A percentile compares a stretch with the other conserved stretches of the same genome.
Evolutionary conservation across 1,140 invertebrate species (phyloP).

Genomic region (Latrodectus geometricus): DNA sequence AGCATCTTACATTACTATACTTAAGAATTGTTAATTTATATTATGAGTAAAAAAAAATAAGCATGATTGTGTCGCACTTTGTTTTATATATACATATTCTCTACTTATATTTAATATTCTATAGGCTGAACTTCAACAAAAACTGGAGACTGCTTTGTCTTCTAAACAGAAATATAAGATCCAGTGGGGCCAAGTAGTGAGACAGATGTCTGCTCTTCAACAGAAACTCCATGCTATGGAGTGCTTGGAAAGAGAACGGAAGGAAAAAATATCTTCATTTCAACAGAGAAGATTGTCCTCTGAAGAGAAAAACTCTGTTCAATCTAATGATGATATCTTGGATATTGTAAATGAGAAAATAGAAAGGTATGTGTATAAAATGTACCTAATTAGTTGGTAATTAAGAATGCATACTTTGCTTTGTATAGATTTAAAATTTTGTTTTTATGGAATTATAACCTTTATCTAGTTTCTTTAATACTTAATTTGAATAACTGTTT

Average conservation of each 20-base stretch:
- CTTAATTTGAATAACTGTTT: too few species aligned
- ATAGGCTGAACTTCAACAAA: conserved; percentile 49
- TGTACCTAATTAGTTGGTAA: not conserved
- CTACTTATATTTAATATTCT: not conserved
- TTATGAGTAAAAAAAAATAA: too few species aligned
- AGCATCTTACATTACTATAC: too few species aligned
- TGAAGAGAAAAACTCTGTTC: conserved; percentile 30
- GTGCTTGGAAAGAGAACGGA: conserved; percentile 22
- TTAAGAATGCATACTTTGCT: not conserved
- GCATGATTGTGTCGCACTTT: too few species aligned
- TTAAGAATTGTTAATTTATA: too few species aligned
- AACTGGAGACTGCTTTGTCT: conserved; percentile 44
- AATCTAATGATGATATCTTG: conserved; percentile 32
- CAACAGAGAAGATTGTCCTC: conserved; percentile 23
- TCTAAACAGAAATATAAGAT: conserved; percentile 55
- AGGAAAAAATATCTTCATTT: conserved; percentile 36
- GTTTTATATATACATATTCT: not conserved
- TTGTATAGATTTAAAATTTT: too few species aligned
- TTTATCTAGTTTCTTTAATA: too few species aligned
- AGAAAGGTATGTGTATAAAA: conserved; percentile 18
- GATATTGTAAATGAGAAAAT: conserved; percentile 49
- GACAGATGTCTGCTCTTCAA: conserved; percentile 29
- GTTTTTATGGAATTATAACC: too few species aligned
- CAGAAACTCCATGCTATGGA: conserved; percentile 54
- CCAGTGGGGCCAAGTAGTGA: conserved; percentile 50